phyloP scores from a whole-genome alignment of 2,797 vertebrate genomes.

The Pangasius larnaudii region DNA sequence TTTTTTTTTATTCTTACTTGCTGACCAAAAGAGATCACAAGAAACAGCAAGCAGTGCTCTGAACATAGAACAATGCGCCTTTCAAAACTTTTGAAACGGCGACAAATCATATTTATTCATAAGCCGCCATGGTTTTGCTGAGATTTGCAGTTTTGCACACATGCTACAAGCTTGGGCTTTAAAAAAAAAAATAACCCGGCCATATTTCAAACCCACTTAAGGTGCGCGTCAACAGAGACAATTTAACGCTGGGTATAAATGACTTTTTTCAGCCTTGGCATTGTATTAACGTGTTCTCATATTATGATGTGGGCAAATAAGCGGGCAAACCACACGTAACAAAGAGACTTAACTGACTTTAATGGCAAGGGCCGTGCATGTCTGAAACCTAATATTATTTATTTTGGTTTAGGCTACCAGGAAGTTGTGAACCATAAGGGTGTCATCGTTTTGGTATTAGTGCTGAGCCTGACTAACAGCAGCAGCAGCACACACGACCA shows the following conservation, averaged over 20 bases:
- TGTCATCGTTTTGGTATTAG: not conserved
- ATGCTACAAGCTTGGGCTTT: constrained; percentile 53
- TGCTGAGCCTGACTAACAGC: not conserved
- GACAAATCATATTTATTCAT: constrained; percentile 37
- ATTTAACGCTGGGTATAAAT: constrained; percentile 56
- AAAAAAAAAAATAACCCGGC: constrained; percentile 8
- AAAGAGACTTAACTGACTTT: not conserved
- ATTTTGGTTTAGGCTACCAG: not conserved
- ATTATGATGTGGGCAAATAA: not conserved
- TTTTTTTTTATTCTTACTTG: not conserved
- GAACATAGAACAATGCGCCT: constrained; percentile 22
- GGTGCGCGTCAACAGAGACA: constrained; percentile 51
- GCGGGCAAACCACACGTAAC: not conserved
- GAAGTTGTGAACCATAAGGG: not conserved
- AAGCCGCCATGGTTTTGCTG: constrained; percentile 27
- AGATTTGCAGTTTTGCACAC: constrained; percentile 42
- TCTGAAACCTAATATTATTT: not conserved
- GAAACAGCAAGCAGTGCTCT: constrained; percentile 10
- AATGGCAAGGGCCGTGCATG: not conserved
- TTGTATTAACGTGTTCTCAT: not conserved
- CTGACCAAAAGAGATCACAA: not conserved
- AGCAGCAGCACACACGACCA: not conserved
- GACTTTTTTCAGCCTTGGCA: constrained; percentile 20
- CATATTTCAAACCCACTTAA: constrained; percentile 51
- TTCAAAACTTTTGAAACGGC: constrained; percentile 37